Conservation (phyloP, 2,113 vertebrate species). For the Petromus typicus region DNA sequence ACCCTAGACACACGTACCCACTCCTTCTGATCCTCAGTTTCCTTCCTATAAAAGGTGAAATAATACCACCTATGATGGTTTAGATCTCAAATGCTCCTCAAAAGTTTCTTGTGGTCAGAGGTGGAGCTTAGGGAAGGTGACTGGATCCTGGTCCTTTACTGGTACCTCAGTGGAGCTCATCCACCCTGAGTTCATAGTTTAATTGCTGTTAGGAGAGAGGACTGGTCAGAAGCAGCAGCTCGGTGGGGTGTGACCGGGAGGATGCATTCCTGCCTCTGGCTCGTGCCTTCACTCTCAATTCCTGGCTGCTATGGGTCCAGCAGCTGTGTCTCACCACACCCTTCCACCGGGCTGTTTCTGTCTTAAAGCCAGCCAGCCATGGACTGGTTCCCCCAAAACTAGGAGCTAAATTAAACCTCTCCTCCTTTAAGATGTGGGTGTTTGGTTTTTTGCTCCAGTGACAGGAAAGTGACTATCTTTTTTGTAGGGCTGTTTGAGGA, state of each 20-base stretch:
- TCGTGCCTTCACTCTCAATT: not conserved
- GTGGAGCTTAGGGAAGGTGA: not conserved
- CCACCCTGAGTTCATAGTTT: not conserved
- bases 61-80: not conserved
- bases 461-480: not conserved
- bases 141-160: not conserved
- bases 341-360: not conserved
- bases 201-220: not conserved
- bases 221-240: not conserved
- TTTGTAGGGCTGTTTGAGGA: not conserved
- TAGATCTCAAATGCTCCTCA: not conserved
- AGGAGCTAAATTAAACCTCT: not conserved
- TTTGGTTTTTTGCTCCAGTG: not conserved
- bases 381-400: not conserved
- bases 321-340: not conserved
- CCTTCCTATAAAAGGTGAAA: not conserved
- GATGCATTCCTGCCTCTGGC: not conserved
- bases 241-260: too few relatives aligned
- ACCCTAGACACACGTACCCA: not conserved
- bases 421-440: not conserved
- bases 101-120: not conserved
- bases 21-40: not conserved
- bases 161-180: not conserved
- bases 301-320: not conserved
- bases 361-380: not conserved